Percentiles rank a stretch among this genome's conserved stretches.
Evolutionary conservation across 2,797 vertebrate species (phyloP).

Genomic region (Acanthiza pusilla): DNA sequence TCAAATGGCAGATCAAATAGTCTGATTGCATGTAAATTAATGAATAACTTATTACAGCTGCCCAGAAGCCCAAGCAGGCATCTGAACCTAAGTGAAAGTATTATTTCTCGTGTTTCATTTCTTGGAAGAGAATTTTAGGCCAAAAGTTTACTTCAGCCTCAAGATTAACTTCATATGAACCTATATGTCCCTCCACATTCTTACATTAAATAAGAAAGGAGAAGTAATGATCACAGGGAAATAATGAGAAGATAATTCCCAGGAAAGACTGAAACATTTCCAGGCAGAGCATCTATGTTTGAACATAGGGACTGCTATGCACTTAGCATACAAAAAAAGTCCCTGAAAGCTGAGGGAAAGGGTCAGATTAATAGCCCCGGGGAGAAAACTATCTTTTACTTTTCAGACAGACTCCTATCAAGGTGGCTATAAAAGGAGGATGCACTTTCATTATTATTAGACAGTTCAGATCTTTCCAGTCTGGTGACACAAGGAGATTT

Average conservation of each 20-base stretch:
- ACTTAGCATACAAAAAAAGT: background rate
- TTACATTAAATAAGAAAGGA: background rate
- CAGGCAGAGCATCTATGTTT: background rate
- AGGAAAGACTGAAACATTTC: background rate
- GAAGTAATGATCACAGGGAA: background rate
- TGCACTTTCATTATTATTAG: background rate
- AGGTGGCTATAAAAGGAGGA: background rate
- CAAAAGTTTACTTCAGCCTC: slow-evolving; percentile 20
- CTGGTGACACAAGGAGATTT: background rate
- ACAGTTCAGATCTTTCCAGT: background rate
- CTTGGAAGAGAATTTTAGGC: background rate
- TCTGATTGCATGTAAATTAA: slow-evolving; percentile 28
- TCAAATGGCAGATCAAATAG: slow-evolving; percentile 3
- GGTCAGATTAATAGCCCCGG: background rate
- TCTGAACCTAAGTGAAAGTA: background rate
- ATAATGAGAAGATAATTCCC: background rate
- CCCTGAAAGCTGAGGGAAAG: background rate
- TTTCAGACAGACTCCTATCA: background rate
- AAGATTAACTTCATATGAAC: slow-evolving; percentile 8
- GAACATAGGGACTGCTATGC: background rate
- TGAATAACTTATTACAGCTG: slow-evolving; percentile 20
- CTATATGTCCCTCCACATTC: background rate
- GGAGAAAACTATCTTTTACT: background rate
- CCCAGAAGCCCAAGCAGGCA: slow-evolving; percentile 6
- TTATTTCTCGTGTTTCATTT: background rate